Base-by-base conservation (phyloP, 2,888 invertebrate species). In the Heliconius hortense region DNA sequence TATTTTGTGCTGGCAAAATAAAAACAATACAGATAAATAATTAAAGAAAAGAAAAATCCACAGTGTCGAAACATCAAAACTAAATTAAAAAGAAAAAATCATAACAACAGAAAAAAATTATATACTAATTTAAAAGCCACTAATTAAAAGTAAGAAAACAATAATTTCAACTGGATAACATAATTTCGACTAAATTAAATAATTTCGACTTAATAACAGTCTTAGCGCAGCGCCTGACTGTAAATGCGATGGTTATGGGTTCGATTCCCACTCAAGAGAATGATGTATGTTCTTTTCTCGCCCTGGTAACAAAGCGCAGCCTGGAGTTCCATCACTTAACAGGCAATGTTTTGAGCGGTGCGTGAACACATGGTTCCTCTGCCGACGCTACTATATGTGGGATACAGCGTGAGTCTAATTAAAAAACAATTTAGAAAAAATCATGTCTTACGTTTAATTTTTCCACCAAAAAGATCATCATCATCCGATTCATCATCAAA, bases 401-500 rank as follows among this genome's bases (percentile, higher is more conserved):
- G n/a, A n/a, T n/a, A n/a, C n/a, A 56, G n/a, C n/a, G n/a, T 10
- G 10, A n/a, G n/a, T 8, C 56, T 26, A 24, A 13, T 4, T 10
- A 26, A 60, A 26, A 60, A 24, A 18, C 4, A 31, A 24, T 4
- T 15, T 15, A 11, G 56, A 53, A 60, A 28, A 56, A 24, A n/a
- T 56, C 18, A 56, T 13, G n/a, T 39, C 84, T 87, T 68, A 90
- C 89, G 73, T 74, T 82, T 87, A 75, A 83, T 79, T 79, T 86
- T 89, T 5, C 82, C 82, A 2, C 86, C 87, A 81, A 93, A 93
- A 26, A 94, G 79, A 60, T 78, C 77, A 56, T 90, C 89, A 79
- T 89, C 89, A 79, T 88, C 90, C 79, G 84, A 86, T 74, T 89
- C 91, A 81, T 92, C 93, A 72, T 88, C 89, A 64, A 94, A 94